Conservation (phyloP, 2,888 invertebrate genomes). For the Darwinula stevensoni region DNA sequence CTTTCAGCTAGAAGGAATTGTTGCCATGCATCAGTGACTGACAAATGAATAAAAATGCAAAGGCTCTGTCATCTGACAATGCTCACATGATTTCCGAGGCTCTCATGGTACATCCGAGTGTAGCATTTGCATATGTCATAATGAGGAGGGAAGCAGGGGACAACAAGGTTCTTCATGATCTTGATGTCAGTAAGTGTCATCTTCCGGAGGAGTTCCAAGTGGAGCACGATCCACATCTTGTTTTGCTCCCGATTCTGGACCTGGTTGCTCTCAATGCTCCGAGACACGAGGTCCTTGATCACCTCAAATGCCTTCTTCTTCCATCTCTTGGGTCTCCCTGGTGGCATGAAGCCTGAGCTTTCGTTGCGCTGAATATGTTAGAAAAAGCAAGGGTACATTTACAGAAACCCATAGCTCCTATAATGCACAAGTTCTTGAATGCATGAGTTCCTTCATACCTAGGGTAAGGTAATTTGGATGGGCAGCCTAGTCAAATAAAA, state of each 20-base stretch:
- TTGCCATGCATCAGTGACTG: background rate
- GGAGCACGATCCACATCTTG: slow-evolving; percentile 83
- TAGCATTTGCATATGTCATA: slow-evolving; percentile 76
- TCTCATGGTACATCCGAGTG: slow-evolving; percentile 73
- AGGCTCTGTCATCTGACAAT: background rate
- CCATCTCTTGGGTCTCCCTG: slow-evolving; percentile 80
- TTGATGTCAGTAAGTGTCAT: slow-evolving; percentile 65
- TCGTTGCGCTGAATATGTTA: slow-evolving; percentile 36
- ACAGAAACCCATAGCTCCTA: too few species aligned
- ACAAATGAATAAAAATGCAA: background rate
- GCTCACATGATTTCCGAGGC: slow-evolving; percentile 23
- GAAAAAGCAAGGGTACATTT: too few species aligned
- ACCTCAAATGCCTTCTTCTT: slow-evolving; percentile 54
- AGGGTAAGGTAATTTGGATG: background rate
- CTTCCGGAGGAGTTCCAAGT: slow-evolving; percentile 59
- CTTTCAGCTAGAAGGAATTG: slow-evolving; percentile 29
- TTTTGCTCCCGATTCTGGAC: slow-evolving; percentile 66
- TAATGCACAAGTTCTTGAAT: too few species aligned
- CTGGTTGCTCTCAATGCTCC: slow-evolving; percentile 75
- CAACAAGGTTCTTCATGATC: slow-evolving; percentile 61
- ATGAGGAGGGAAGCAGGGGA: slow-evolving; percentile 80
- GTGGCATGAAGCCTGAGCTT: slow-evolving; percentile 81
- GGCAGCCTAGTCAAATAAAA: too few species aligned
- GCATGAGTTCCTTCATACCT: too few species aligned
- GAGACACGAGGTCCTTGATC: slow-evolving; percentile 40